Conservation (phyloP, 2,888 invertebrate genomes). For the Nipponacmea schrenckii region DNA sequence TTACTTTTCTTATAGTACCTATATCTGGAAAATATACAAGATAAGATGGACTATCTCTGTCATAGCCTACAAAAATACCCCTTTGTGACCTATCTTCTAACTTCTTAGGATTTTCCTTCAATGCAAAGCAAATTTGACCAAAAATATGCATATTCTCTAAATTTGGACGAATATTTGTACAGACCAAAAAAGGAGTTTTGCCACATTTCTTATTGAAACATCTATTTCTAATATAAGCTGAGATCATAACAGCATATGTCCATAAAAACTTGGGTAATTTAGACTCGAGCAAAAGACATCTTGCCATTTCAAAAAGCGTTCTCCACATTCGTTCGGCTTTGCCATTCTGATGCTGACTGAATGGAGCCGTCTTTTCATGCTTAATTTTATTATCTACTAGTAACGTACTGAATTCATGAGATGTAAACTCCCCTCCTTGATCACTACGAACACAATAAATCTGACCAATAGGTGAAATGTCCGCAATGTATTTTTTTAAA, state of each 20-base stretch:
- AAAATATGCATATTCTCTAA: constrained; percentile 25
- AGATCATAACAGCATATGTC: constrained; percentile 27
- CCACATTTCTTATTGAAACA: constrained; percentile 22
- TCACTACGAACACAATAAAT: too few species aligned
- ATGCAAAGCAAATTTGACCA: constrained; percentile 27
- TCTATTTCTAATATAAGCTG: constrained; percentile 28
- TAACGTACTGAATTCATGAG: too few species aligned
- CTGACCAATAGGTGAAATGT: constrained; percentile 17
- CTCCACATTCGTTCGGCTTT: too few species aligned
- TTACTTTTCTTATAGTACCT: constrained; percentile 3
- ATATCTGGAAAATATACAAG: constrained; percentile 25
- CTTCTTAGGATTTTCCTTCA: constrained; percentile 22
- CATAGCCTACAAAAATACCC: constrained; percentile 24
- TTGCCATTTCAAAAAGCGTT: too few species aligned
- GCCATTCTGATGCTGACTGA: too few species aligned
- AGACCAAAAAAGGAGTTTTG: constrained; percentile 20
- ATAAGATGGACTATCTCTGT: constrained; percentile 20
- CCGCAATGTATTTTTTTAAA: constrained; percentile 26
- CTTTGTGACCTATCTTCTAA: constrained; percentile 25
- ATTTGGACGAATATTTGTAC: constrained; percentile 24
- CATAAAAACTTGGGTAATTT: constrained; percentile 28
- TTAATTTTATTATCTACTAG: too few species aligned
- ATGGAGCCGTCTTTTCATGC: too few species aligned
- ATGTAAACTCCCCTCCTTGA: too few species aligned
- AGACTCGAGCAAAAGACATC: constrained; percentile 27